phyloP scores from a whole-genome alignment of 2,888 invertebrate species.

The Cancer borealis region DNA sequence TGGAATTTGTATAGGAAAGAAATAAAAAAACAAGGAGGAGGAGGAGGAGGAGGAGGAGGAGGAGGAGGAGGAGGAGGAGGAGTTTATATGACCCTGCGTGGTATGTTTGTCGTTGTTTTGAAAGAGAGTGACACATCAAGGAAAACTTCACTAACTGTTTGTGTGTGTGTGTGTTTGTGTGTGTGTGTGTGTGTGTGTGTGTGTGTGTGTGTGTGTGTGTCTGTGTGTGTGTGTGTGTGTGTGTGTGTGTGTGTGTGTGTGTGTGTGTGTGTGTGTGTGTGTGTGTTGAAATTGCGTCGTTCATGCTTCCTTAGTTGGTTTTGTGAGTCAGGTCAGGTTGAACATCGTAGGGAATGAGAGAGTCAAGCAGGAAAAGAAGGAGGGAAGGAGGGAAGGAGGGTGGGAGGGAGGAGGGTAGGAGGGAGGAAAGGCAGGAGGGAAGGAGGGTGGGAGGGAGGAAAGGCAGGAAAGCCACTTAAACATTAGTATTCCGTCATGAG shows the following conservation, averaged over 20 bases:
- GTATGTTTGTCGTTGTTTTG: background rate
- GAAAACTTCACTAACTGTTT: background rate
- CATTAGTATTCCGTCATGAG: too few species aligned
- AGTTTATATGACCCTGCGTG: background rate
- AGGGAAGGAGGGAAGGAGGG: background rate
- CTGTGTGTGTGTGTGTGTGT: background rate
- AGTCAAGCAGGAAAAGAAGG: background rate
- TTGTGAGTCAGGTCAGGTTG: background rate
- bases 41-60: background rate
- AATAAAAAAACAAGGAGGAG: background rate
- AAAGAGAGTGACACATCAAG: slow-evolving; percentile 11
- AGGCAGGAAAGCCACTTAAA: too few species aligned
- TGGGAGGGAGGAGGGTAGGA: background rate
- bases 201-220: background rate
- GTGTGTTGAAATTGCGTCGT: background rate
- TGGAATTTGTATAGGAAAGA: too few species aligned
- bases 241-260: slow-evolving; percentile 11
- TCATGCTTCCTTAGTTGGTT: too few species aligned
- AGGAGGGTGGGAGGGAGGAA: background rate
- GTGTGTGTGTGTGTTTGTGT: background rate
- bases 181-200: background rate
- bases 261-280: background rate
- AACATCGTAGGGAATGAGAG: background rate
- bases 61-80: background rate
- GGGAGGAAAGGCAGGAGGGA: background rate